phyloP scores from a whole-genome alignment of 2,113 vertebrate genomes.

The Muntiacus muntjak region DNA sequence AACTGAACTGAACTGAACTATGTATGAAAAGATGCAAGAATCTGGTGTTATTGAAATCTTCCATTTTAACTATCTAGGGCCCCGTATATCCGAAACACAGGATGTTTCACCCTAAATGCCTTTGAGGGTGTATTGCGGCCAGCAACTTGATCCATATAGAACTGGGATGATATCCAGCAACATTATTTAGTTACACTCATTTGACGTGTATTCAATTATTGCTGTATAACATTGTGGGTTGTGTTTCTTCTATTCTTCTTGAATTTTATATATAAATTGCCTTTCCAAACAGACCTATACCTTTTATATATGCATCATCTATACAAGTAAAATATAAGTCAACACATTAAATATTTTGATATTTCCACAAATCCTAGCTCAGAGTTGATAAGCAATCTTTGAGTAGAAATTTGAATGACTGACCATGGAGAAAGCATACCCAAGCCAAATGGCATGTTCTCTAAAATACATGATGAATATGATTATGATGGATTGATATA shows the following conservation, averaged over 20 bases:
- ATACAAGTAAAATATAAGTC: background rate
- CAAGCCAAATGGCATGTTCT: background rate
- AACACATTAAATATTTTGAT: background rate
- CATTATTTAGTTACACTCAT: background rate
- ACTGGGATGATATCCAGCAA: background rate
- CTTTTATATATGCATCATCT: background rate
- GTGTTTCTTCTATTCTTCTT: background rate
- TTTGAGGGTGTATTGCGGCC: background rate
- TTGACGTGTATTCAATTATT: background rate
- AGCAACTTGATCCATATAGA: background rate
- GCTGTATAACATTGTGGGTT: background rate
- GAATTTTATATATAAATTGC: background rate
- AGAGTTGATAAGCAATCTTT: background rate
- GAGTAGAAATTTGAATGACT: background rate
- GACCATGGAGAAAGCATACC: background rate
- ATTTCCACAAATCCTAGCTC: background rate
- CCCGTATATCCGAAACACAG: background rate
- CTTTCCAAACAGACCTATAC: background rate
- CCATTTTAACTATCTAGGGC: background rate
- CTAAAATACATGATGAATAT: background rate
- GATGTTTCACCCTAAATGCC: background rate
- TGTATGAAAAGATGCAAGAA: background rate
- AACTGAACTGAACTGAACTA: background rate
- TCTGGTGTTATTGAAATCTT: background rate
- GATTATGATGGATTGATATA: background rate